A percentile compares a stretch with the other conserved stretches of the same genome.
These are phyloP conservation scores for Leucoraja ocellata DNA, from an alignment of 2,797 vertebrate species.

Conservation along the genomic window DNA sequence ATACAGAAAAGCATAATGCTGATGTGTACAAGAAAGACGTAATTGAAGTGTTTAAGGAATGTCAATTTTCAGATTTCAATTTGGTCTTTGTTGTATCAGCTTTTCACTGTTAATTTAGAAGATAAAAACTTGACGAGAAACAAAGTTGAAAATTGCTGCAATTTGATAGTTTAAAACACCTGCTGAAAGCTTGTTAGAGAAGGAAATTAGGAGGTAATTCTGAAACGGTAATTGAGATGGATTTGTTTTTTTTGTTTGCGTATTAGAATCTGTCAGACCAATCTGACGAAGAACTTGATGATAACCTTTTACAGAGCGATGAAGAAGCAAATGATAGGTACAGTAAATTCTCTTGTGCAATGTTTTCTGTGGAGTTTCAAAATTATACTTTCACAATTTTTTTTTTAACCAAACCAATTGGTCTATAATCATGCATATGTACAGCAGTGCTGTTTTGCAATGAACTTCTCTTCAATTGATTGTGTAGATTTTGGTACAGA, in stretches of 20 bases:
- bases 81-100: neutral
- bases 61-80: neutral
- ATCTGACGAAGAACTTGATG: slow-evolving; percentile 93
- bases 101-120: neutral
- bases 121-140: neutral
- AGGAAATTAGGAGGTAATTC: neutral
- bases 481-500: neutral
- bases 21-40: neutral
- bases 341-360: neutral
- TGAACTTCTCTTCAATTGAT: too few relatives aligned
- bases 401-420: too few relatives aligned
- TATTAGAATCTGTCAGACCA: slow-evolving; percentile 82
- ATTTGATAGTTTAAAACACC: neutral
- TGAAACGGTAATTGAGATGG: neutral
- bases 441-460: too few relatives aligned
- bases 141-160: neutral
- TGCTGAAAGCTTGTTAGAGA: neutral
- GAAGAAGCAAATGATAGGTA: slow-evolving; percentile 69
- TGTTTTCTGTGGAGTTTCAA: neutral
- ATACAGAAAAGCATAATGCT: neutral
- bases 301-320: slow-evolving; percentile 93
- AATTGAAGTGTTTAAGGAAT: neutral
- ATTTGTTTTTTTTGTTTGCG: slow-evolving; percentile 38
- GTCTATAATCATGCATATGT: neutral
- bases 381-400: neutral